Evolutionary conservation across 2,888 invertebrate species (phyloP), one percentile per base, ranked within the genome.

Genomic region (Scaptomyza parva): DNA sequence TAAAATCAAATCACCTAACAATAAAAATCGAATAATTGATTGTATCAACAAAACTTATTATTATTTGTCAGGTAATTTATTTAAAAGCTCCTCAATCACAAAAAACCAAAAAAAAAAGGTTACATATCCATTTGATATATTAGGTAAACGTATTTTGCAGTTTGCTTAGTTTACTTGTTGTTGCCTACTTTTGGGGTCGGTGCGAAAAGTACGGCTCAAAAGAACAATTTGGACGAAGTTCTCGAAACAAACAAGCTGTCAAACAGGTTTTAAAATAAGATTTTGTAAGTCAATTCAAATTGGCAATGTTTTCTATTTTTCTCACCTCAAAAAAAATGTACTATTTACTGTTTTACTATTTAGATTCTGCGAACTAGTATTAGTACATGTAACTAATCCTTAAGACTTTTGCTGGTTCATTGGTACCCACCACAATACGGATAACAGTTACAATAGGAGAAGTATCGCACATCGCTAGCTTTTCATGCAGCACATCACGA

Each of bases 381-480:
- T 11, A 6, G 14, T 7, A 0, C 14, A 45, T 8, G 26, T 18
- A 17, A 18, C 7, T 12, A 12, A 6, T 12, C 17, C 12, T 8
- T 12, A 17, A 12, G 11, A n/a, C 5, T 26, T 28, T 18, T 5
- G 4, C 17, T 28, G 8, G 17, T 28, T 45, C 28, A 28, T 45
- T 45, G 3, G 2, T 33, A n/a, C 5, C 6, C 35, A 35, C 35
- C 14, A 35, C 6, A 14, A 47, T 33, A 18, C 12, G 1, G 8
- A 12, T 53, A 54, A 2, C 28, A 20, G 35, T 67, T 44, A 37
- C 45, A 22, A 12, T 20, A 28, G 24, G 7, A 14, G 5, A 37
- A 39, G 20, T 30, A 65, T 48, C 26, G 40, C 12, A n/a, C 35
- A 48, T 47, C 65, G n/a, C 12, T 50, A 0, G 2, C 22, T 40